Evolutionary conservation across 2,888 invertebrate genomes (phyloP).

Genomic region (Anthrax anthrax): DNA sequence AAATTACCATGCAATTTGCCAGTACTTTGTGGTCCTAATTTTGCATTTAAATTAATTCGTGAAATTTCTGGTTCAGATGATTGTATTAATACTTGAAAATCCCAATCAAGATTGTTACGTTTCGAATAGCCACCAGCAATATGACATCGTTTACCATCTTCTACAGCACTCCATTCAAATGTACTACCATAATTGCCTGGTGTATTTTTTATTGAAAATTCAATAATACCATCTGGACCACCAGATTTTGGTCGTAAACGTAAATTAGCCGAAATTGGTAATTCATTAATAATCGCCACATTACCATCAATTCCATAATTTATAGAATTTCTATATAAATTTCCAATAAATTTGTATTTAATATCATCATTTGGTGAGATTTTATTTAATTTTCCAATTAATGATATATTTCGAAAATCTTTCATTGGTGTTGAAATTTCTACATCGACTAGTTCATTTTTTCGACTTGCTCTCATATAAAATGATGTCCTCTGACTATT

Average conservation of each 20-base stretch:
- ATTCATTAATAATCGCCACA: conserved; percentile 27
- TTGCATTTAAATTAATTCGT: conserved; percentile 25
- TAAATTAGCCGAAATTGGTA: conserved; percentile 33
- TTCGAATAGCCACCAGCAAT: conserved; percentile 30
- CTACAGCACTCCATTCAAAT: conserved; percentile 28
- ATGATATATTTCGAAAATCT: conserved; percentile 28
- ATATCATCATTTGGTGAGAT: conserved; percentile 14
- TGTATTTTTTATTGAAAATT: conserved; percentile 22
- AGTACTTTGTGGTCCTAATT: conserved; percentile 16
- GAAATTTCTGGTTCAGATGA: conserved; percentile 27
- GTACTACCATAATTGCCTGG: conserved; percentile 20
- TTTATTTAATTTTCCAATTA: conserved; percentile 25
- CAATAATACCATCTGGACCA: conserved; percentile 29
- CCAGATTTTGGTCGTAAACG: conserved; percentile 34
- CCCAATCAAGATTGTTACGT: conserved; percentile 31
- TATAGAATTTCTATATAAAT: conserved; percentile 33
- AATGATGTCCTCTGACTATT: conserved; percentile 24
- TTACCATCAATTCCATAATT: conserved; percentile 33
- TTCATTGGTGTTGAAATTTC: conserved; percentile 30
- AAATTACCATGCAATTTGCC: conserved; percentile 20
- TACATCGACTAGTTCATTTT: conserved; percentile 26
- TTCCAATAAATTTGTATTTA: conserved; percentile 30
- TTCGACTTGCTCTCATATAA: conserved; percentile 24
- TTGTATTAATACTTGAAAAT: conserved; percentile 28
- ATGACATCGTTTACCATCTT: conserved; percentile 35